Evolutionary conservation across 2,888 invertebrate species (phyloP).

Genomic region (Eupithecia inturbata): DNA sequence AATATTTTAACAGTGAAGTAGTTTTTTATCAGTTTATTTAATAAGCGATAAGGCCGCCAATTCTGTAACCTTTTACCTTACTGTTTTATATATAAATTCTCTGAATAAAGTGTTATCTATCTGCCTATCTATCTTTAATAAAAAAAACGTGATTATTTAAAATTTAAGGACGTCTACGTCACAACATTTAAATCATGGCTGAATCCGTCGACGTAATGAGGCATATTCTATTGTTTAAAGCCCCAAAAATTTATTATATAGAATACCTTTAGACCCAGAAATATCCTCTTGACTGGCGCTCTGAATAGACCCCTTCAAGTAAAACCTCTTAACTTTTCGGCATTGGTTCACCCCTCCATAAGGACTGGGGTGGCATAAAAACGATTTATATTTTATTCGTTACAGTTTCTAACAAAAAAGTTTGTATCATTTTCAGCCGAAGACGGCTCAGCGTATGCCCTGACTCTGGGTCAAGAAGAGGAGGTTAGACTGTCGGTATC

Average conservation of each 20-base stretch:
- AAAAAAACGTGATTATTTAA: too few relatives aligned
- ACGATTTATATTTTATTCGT: background rate
- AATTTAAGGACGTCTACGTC: too few relatives aligned
- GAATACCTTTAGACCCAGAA: background rate
- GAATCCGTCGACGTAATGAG: background rate
- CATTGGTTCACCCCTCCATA: constrained; percentile 8
- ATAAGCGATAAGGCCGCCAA: too few relatives aligned
- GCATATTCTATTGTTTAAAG: background rate
- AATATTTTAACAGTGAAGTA: background rate
- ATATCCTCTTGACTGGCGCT: constrained; percentile 2
- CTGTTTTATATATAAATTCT: too few relatives aligned
- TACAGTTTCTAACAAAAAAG: background rate
- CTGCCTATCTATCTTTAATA: too few relatives aligned
- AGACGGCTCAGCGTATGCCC: constrained; percentile 74
- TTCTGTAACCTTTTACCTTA: too few relatives aligned
- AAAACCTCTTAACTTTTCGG: constrained; percentile 11
- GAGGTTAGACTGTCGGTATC: constrained; percentile 90
- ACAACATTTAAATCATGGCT: background rate
- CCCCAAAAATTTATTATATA: background rate
- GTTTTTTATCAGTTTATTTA: background rate
- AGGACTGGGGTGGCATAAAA: background rate
- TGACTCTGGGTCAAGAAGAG: constrained; percentile 89
- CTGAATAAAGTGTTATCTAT: too few relatives aligned
- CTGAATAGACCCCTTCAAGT: constrained; percentile 2
- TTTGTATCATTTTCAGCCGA: constrained; percentile 59